Base-by-base conservation (phyloP, 1,140 invertebrate genomes). In the Solenopsis fugax region DNA sequence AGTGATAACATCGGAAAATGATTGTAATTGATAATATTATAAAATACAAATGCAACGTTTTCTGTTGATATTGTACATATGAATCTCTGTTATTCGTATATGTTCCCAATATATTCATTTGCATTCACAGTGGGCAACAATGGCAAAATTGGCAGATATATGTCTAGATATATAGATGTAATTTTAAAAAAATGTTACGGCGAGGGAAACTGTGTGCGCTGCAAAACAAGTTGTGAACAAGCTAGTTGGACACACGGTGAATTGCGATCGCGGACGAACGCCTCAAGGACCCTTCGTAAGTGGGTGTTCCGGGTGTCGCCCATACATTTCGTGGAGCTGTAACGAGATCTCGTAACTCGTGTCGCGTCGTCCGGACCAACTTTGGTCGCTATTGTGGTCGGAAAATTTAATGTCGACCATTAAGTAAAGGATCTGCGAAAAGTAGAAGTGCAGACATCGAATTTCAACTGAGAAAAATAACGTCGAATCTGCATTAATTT, bases 291-390 rank as follows among this genome's bases (percentile, higher is more conserved):
- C 34, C n/a, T 78, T 52, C 58, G 45, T 45, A 48, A 87, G 77
- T 82, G 75, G 85, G 78, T 89, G 85, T 87, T 89, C 72, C 85
- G n/a, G 16, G 34, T 75, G 62, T 29, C 88, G 80, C 64, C 60
- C 85, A 90, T 90, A 90, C 82, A 90, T 90, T 89, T 81, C 18
- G 58, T 34, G 58, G 58, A 77, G 60, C 78, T 85, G 89, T 90
- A 90, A 90, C 89, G 89, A 90, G 88, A 90, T 54, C 86, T 88
- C 89, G 89, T 90, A 90, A 90, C 86, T 90, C 82, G 81, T 58
- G 80, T 89, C 89, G 76, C 58, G 75, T 90, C 89, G 78, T 86
- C 64, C 41, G 78, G 37, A 24, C 86, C 58, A 89, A 90, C 85
- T 90, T 85, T 56, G 78, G 71, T 41, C 62, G 62, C 89, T 64